Conservation (phyloP, 2,888 invertebrate genomes). For the Steinernema hermaphroditum region DNA sequence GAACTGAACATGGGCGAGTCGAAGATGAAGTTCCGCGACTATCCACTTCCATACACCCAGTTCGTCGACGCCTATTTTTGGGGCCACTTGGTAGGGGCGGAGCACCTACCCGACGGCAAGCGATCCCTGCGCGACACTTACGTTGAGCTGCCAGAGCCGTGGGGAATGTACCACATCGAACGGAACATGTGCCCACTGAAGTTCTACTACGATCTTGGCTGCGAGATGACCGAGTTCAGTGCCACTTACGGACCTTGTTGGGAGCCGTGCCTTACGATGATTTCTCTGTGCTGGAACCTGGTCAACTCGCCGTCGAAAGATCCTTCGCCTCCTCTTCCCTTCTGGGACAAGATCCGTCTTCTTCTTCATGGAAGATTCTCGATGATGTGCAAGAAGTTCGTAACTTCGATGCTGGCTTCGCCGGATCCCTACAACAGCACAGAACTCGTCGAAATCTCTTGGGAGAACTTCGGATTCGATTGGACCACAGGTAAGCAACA, state of each 20-base stretch:
- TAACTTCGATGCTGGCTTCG: conserved; percentile 84
- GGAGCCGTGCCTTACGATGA: conserved; percentile 87
- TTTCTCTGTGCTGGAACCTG: conserved; percentile 62
- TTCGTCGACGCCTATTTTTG: conserved; percentile 79
- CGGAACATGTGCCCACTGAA: conserved; percentile 88
- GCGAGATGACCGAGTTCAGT: conserved; percentile 74
- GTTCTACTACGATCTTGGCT: conserved; percentile 95
- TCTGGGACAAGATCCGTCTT: conserved; percentile 76
- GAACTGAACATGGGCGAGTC: conserved; percentile 81
- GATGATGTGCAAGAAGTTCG: conserved; percentile 80
- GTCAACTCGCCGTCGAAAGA: conserved; percentile 76
- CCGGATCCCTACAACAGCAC: conserved; percentile 97
- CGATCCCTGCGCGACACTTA: conserved; percentile 51
- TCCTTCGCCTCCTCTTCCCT: conserved; percentile 88
- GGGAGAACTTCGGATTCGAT: conserved; percentile 88
- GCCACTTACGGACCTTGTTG: conserved; percentile 98
- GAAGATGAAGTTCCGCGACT: conserved; percentile 87
- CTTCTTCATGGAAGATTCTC: conserved; percentile 89
- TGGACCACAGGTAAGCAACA: conserved; percentile 88
- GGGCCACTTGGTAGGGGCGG: conserved; percentile 87
- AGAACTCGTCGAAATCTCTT: conserved; percentile 96
- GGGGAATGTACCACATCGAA: conserved; percentile 80
- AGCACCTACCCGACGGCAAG: conserved; percentile 68
- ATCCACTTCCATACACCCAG: conserved; percentile 80
- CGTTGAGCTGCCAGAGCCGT: conserved; percentile 82